phyloP scores from a whole-genome alignment of 2,888 invertebrate genomes.

The Lochmaea crataegi region DNA sequence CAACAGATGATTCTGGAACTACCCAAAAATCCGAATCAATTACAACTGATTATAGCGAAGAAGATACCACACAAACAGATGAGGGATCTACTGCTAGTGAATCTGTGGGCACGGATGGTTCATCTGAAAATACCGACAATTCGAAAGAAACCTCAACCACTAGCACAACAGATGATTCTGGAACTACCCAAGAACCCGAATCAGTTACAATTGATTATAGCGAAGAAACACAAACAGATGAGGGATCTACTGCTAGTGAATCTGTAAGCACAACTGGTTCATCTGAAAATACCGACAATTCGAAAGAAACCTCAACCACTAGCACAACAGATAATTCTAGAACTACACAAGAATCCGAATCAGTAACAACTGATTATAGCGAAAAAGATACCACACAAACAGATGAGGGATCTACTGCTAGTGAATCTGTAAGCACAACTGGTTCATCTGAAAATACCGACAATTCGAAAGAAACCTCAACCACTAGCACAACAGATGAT shows the following conservation, averaged over 20 bases:
- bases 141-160: too few relatives aligned
- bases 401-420: conserved; percentile 63
- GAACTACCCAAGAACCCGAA: not conserved
- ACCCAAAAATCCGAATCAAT: not conserved
- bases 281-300: not conserved
- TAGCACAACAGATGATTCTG: too few relatives aligned
- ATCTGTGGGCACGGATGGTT: too few relatives aligned
- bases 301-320: conserved; percentile 39
- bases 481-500: too few relatives aligned
- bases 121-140: too few relatives aligned
- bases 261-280: not conserved
- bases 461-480: too few relatives aligned
- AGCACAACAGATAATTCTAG: conserved; percentile 69
- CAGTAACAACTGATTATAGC: conserved; percentile 54
- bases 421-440: not conserved
- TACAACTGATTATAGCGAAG: not conserved
- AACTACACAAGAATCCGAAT: conserved; percentile 67
- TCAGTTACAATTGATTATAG: not conserved
- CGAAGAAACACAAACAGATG: not conserved
- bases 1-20: not conserved
- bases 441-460: not conserved
- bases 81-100: too few relatives aligned
- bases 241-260: not conserved
- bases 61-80: not conserved
- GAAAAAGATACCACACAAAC: conserved; percentile 67